A percentile compares a stretch with the other conserved stretches of the same genome.
Evolutionary conservation across 2,888 invertebrate genomes (phyloP).

Genomic region (Nomada fabriciana): DNA sequence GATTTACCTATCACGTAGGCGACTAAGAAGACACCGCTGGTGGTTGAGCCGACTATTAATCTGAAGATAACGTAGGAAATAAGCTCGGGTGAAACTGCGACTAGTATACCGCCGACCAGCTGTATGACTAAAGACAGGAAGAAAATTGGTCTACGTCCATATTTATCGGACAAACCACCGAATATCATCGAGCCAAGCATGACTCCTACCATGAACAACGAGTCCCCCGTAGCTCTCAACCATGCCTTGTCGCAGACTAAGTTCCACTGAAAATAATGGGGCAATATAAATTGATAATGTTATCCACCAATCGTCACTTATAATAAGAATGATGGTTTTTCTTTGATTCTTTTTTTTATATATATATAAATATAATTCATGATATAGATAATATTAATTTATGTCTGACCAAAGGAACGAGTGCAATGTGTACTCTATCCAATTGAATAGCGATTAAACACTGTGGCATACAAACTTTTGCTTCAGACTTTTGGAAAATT

Average conservation of each 20-base stretch:
- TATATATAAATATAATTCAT: too few relatives aligned
- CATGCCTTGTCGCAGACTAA: constrained; percentile 89
- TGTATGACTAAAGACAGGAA: constrained; percentile 90
- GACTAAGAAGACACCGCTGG: constrained; percentile 91
- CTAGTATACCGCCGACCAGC: constrained; percentile 88
- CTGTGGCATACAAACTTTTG: not conserved
- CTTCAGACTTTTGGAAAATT: not conserved
- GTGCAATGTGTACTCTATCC: not conserved
- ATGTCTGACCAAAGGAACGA: constrained; percentile 1
- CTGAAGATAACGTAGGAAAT: constrained; percentile 88
- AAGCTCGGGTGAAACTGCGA: constrained; percentile 89
- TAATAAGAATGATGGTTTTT: too few relatives aligned
- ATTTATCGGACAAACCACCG: constrained; percentile 90
- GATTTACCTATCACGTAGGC: constrained; percentile 90
- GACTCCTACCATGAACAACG: constrained; percentile 90
- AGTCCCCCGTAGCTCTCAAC: constrained; percentile 88
- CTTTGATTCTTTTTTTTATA: too few relatives aligned
- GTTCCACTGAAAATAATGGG: constrained; percentile 86
- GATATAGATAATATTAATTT: too few relatives aligned
- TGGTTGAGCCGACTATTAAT: constrained; percentile 89
- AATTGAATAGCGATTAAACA: not conserved
- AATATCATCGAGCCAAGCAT: constrained; percentile 90
- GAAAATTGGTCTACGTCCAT: constrained; percentile 90
- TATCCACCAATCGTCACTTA: too few relatives aligned
- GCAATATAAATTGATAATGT: not conserved